Percentiles rank a stretch among this genome's conserved stretches.
These are phyloP conservation scores for Myodes glareolus DNA, from an alignment of 2,113 vertebrate genomes.

Conservation along the genomic window DNA sequence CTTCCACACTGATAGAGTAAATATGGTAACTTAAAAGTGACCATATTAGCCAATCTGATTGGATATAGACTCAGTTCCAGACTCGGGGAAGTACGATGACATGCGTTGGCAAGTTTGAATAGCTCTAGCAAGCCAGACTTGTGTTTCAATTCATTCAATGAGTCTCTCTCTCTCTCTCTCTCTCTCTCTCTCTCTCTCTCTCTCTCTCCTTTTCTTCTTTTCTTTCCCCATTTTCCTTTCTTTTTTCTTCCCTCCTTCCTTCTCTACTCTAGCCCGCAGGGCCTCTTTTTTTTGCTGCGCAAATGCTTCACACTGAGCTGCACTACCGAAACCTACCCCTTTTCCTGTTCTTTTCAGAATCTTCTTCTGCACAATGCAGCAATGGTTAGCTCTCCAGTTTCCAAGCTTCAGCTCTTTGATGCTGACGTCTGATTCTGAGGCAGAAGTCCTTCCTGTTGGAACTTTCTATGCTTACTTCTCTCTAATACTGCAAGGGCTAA, in stretches of 20 bases:
- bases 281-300: neutral
- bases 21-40: neutral
- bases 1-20: neutral
- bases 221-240: neutral
- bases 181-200: neutral
- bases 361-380: neutral
- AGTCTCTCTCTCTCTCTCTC: neutral
- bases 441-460: neutral
- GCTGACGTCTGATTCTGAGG: neutral
- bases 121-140: neutral
- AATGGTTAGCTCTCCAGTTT: neutral
- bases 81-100: neutral
- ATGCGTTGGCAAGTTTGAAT: neutral
- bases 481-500: neutral
- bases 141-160: neutral
- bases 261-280: neutral
- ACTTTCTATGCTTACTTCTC: neutral
- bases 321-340: neutral
- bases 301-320: neutral
- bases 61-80: neutral
- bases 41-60: neutral
- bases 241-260: neutral
- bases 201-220: neutral
- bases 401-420: neutral
- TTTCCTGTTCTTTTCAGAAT: neutral